Evolutionary conservation across 2,113 vertebrate species (phyloP), one percentile per base, ranked within the genome.

Genomic region (Muscicapa adusta): DNA sequence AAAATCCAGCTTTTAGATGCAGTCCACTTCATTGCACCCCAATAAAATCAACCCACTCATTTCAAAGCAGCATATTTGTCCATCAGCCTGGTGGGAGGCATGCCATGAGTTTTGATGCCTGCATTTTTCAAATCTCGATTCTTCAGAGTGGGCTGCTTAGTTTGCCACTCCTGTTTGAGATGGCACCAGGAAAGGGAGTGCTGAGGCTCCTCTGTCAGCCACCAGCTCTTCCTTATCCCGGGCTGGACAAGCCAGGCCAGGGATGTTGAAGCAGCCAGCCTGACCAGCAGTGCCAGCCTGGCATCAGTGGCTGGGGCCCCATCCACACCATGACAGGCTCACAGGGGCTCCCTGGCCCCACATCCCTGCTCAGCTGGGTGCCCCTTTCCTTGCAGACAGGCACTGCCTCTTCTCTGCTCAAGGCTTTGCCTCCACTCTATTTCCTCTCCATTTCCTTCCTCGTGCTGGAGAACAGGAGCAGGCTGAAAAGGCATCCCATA

Each of bases 321-420:
- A 3, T 57, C 18, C 56, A 23, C 45, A 47, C 10, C 0, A 0
- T 20, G 33, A 25, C 29, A 38, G 22, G 16, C 6, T 42, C 63
- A 20, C 40, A 53, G 22, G 47, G 48, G 26, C 12, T 56, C 17
- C 38, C 43, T 34, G n/a, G 34, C 26, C 47, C 9, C 60, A 45
- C 2, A 6, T 62, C 75, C 62, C 45, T 80, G 38, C 86, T 77
- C 75, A 54, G 6, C 22, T 43, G 56, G 36, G 18, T n/a, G 6
- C 8, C 71, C n/a, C 54, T 36, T 53, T 36, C n/a, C 48, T 61
- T 48, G 51, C 17, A 88, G 18, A 33, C 25, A 51, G 40, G 34
- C 22, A 51, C 13, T 2, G 1, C 34, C 67, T 47, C 53, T 53
- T 50, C 62, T 80, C 40, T 42, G 50, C 71, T 83, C 38, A 58